These are phyloP conservation scores for Oreotrochilus melanogaster DNA, from an alignment of 2,113 vertebrate genomes.

Conservation along the genomic window DNA sequence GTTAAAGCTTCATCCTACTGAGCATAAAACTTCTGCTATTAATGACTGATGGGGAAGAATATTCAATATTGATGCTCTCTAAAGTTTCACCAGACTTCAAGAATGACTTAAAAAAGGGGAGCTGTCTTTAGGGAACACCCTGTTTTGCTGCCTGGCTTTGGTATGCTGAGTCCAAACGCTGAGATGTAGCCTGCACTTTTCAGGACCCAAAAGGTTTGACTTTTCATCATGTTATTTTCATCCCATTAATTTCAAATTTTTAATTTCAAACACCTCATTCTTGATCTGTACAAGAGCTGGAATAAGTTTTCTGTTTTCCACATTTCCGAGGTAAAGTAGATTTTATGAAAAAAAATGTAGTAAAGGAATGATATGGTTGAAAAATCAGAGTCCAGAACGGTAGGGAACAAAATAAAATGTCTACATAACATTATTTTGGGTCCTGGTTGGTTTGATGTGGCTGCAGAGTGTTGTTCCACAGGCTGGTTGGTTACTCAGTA, in stretches of 20 bases:
- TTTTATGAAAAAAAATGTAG: neutral
- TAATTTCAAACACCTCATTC: neutral
- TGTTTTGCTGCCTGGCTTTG: neutral
- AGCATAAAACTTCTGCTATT: neutral
- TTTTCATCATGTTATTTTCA: neutral
- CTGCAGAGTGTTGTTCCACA: neutral
- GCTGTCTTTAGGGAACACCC: neutral
- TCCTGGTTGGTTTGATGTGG: neutral
- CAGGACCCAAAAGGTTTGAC: neutral
- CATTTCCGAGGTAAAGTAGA: neutral
- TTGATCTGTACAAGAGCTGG: neutral
- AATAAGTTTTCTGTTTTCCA: neutral
- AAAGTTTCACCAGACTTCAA: neutral
- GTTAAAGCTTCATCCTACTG: neutral
- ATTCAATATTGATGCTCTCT: neutral
- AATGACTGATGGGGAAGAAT: neutral
- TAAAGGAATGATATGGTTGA: neutral
- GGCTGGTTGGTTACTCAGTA: neutral
- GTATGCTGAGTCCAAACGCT: neutral
- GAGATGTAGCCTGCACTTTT: neutral
- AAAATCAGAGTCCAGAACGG: neutral
- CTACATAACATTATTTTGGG: neutral
- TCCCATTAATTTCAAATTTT: neutral
- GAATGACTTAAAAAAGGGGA: neutral
- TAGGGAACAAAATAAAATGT: neutral